phyloP scores from a whole-genome alignment of 2,888 invertebrate species.

The Mystacides longicornis region DNA sequence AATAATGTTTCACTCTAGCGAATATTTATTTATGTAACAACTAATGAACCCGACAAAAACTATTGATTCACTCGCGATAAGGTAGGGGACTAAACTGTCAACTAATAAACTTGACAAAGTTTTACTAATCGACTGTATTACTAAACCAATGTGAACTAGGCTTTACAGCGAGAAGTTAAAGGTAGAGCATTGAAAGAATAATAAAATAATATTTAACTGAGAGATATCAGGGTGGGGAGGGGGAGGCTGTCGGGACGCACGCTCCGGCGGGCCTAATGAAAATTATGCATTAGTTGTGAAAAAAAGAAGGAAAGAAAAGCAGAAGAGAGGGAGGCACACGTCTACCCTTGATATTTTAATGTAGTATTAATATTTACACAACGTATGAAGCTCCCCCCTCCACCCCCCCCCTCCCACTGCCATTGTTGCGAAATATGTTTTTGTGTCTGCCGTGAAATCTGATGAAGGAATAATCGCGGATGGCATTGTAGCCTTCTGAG shows the following conservation, averaged over 20 bases:
- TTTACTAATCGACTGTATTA: too few relatives aligned
- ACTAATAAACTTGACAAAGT: too few relatives aligned
- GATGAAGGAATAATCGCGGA: background rate
- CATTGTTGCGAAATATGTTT: background rate
- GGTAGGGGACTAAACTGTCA: too few relatives aligned
- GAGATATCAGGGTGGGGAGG: background rate
- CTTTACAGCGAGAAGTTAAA: background rate
- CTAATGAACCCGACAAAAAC: too few relatives aligned
- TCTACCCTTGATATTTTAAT: constrained; percentile 1
- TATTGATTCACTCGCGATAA: too few relatives aligned
- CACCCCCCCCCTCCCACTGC: background rate
- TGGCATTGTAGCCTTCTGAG: too few relatives aligned
- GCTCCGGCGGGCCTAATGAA: constrained; percentile 26
- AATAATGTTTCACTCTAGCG: too few relatives aligned
- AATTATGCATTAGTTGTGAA: constrained; percentile 27
- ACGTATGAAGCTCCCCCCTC: background rate
- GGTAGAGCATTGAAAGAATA: constrained; percentile 9
- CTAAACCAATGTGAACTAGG: too few relatives aligned
- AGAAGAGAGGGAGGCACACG: constrained; percentile 5
- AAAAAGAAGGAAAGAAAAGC: constrained; percentile 17
- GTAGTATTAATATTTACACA: background rate
- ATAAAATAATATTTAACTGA: constrained; percentile 19
- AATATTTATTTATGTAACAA: too few relatives aligned
- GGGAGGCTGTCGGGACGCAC: constrained; percentile 15
- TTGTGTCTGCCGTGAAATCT: too few relatives aligned